Evolutionary conservation across 2,797 vertebrate genomes (phyloP).

Genomic region (Poeciliopsis presidionis): DNA sequence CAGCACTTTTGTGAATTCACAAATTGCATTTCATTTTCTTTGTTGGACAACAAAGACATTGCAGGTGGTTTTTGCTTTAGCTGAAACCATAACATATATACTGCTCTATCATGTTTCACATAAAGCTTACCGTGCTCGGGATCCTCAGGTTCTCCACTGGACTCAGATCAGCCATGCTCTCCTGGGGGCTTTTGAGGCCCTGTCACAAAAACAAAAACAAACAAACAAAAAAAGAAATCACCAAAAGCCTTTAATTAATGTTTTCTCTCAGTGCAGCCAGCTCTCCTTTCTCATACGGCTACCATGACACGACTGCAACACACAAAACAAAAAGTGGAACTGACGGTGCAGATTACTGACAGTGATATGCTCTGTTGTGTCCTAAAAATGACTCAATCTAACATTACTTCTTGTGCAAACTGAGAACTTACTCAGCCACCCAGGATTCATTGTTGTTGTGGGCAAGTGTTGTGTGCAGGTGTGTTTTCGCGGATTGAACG

Average conservation of each 20-base stretch:
- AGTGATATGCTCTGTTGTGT: slow-evolving; percentile 32
- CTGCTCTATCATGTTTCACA: neutral
- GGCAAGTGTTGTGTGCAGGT: slow-evolving; percentile 20
- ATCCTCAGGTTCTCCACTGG: slow-evolving; percentile 92
- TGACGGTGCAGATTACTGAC: slow-evolving; percentile 22
- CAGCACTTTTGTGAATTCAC: neutral
- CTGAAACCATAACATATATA: neutral
- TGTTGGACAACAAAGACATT: neutral
- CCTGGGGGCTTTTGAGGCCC: slow-evolving; percentile 96
- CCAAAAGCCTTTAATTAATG: neutral
- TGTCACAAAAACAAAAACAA: slow-evolving; percentile 61
- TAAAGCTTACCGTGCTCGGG: slow-evolving; percentile 88
- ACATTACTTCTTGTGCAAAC: slow-evolving; percentile 41
- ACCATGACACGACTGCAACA: neutral
- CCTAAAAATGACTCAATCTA: slow-evolving; percentile 13
- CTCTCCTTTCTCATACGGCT: neutral
- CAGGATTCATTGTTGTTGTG: slow-evolving; percentile 20
- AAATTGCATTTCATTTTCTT: neutral
- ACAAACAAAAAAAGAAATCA: slow-evolving; percentile 4
- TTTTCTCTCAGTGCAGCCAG: neutral
- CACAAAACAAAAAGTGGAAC: slow-evolving; percentile 31
- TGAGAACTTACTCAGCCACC: slow-evolving; percentile 63
- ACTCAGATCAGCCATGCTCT: slow-evolving; percentile 91
- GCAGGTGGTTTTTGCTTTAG: neutral
- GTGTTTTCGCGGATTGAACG: neutral